These are phyloP conservation scores for Nephrotoma guestfalica DNA, from an alignment of 2,888 invertebrate genomes.

Conservation along the genomic window DNA sequence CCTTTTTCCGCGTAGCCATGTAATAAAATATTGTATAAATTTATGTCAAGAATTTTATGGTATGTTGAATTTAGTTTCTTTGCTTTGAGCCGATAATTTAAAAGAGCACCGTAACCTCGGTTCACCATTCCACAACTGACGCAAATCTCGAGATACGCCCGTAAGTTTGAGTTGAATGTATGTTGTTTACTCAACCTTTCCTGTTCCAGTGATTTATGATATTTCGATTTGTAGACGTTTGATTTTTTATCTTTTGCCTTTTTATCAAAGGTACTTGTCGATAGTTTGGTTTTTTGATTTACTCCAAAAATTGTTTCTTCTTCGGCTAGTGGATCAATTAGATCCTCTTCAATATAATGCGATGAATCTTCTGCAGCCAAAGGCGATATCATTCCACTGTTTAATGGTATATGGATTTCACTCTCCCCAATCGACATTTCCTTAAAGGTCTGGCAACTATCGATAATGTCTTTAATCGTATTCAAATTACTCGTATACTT, in stretches of 20 bases:
- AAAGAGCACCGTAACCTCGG: constrained; percentile 35
- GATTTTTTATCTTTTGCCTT: background rate
- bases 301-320: background rate
- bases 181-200: constrained; percentile 28
- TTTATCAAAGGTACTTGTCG: background rate
- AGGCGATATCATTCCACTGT: background rate
- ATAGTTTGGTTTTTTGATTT: background rate
- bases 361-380: background rate
- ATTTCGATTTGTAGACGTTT: constrained; percentile 20
- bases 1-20: constrained; percentile 50
- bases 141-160: constrained; percentile 53
- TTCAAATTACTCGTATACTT: constrained; percentile 13
- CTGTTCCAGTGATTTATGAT: constrained; percentile 21
- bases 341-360: background rate
- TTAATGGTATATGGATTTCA: background rate
- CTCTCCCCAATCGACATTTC: constrained; percentile 14
- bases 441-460: constrained; percentile 27
- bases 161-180: constrained; percentile 39
- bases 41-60: constrained; percentile 21
- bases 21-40: constrained; percentile 52
- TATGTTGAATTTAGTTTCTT: constrained; percentile 16
- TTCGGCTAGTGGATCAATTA: background rate
- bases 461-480: constrained; percentile 22
- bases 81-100: constrained; percentile 34
- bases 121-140: constrained; percentile 41